A percentile compares a stretch with the other conserved stretches of the same genome.
Conservation (phyloP, 1,140 invertebrate genomes). For the Eriosoma lanigerum region DNA sequence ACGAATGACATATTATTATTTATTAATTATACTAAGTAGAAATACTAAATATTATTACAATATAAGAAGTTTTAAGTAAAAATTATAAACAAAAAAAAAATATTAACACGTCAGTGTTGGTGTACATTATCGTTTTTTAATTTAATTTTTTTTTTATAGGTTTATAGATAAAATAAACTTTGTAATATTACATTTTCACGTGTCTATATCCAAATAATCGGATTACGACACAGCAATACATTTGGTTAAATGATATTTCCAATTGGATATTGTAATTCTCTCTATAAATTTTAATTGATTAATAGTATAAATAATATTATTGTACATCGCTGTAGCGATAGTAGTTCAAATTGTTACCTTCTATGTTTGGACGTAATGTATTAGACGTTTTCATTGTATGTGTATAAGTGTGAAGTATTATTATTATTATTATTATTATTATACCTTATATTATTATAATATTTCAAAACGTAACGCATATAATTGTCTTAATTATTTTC, state of each 20-base stretch:
- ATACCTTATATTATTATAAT: constrained; percentile 9
- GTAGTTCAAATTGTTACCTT: constrained; percentile 4
- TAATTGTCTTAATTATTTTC: neutral
- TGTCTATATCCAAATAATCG: neutral
- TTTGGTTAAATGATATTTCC: too few species aligned
- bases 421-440: too few species aligned
- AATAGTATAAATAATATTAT: neutral
- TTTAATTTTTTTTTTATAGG: neutral
- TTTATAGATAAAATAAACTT: constrained; percentile 7
- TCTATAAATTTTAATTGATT: neutral
- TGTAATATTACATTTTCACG: neutral
- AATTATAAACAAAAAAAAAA: neutral
- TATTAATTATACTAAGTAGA: constrained; percentile 1
- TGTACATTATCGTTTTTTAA: neutral
- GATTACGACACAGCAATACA: neutral
- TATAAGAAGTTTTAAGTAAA: too few species aligned
- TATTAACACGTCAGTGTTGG: neutral
- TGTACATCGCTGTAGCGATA: neutral
- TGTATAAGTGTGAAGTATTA: constrained; percentile 34
- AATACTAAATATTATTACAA: neutral
- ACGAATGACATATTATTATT: too few species aligned
- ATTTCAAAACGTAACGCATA: neutral
- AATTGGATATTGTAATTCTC: constrained; percentile 7
- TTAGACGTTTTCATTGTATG: constrained; percentile 5
- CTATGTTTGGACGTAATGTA: neutral